These are phyloP conservation scores for Neogale vison DNA, from an alignment of 2,113 vertebrate species.

Conservation along the genomic window DNA sequence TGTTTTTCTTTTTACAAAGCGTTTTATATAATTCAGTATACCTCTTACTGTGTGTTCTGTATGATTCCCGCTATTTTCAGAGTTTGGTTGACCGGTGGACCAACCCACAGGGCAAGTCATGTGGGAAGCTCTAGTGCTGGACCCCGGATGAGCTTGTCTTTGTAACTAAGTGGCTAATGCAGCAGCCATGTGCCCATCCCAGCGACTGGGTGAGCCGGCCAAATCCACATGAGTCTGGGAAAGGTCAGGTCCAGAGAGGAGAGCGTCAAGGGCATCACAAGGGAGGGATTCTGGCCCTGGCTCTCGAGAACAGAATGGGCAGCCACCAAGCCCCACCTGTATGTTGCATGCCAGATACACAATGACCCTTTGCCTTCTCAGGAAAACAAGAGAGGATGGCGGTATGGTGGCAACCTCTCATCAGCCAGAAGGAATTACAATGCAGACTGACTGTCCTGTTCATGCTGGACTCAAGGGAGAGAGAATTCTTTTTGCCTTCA, in stretches of 20 bases:
- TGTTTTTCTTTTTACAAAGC: neutral
- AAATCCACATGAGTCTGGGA: rapidly evolving
- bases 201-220: neutral
- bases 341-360: rapidly evolving
- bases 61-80: neutral
- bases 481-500: neutral
- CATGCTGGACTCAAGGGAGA: neutral
- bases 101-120: neutral
- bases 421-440: neutral
- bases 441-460: neutral
- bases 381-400: neutral
- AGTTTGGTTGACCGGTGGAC: neutral
- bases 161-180: neutral
- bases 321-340: neutral
- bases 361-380: neutral
- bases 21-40: neutral
- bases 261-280: neutral
- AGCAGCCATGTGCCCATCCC: neutral
- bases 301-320: neutral
- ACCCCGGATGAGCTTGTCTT: neutral
- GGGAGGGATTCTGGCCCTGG: neutral
- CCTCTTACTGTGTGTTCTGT: neutral
- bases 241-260: neutral
- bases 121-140: neutral
- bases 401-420: neutral